A percentile compares a stretch with the other conserved stretches of the same genome.
Evolutionary conservation across 2,113 vertebrate species (phyloP).

Genomic region (Eonycteris spelaea): DNA sequence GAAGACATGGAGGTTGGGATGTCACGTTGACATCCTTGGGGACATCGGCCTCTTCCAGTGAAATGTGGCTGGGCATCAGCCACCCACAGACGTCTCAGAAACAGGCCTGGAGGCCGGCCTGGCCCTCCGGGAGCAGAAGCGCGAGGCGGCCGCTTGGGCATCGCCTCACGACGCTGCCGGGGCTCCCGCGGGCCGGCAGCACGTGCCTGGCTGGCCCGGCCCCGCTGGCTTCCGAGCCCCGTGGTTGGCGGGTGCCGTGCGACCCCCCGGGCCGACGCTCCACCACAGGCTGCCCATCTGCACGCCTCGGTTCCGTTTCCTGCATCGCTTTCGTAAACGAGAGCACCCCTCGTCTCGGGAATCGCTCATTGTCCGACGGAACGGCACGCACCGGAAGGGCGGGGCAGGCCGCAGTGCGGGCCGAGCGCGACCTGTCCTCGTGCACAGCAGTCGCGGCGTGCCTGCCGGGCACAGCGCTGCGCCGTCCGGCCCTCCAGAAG

Average conservation of each 20-base stretch:
- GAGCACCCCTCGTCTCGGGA: background rate
- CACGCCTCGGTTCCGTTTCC: background rate
- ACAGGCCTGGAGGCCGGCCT: background rate
- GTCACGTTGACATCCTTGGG: background rate
- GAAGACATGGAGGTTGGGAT: fast-evolving
- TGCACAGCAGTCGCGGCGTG: fast-evolving
- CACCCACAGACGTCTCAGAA: background rate
- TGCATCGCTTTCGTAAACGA: background rate
- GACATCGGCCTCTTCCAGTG: fast-evolving
- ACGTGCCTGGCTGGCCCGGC: fast-evolving
- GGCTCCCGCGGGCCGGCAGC: fast-evolving
- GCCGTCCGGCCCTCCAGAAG: fast-evolving
- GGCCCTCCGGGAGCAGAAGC: fast-evolving
- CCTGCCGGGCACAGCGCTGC: fast-evolving
- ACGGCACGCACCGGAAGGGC: fast-evolving
- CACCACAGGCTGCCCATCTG: no score
- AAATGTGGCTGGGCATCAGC: background rate
- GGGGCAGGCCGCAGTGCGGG: fast-evolving
- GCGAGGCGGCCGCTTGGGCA: fast-evolving
- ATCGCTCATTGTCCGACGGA: fast-evolving
- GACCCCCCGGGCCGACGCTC: no score
- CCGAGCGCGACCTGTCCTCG: fast-evolving
- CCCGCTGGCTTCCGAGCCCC: background rate
- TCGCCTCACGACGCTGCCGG: fast-evolving
- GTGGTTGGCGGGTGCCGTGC: fast-evolving